These are phyloP conservation scores for Limnephilus marmoratus DNA, from an alignment of 2,888 invertebrate species.

Conservation along the genomic window DNA sequence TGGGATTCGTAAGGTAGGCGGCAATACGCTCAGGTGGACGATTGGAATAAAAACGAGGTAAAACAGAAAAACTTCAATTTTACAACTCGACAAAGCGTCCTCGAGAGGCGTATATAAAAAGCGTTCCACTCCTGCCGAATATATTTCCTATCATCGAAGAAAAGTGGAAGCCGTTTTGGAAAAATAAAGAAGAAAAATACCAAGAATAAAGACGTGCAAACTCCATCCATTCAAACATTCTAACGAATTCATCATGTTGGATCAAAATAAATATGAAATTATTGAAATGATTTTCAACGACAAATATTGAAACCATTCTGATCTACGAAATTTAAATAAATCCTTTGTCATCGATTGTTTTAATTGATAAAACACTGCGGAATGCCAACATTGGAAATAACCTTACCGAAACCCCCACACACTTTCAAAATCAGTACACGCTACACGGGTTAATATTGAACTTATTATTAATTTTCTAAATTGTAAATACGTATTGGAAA, in stretches of 20 bases:
- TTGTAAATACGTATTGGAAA: too few species aligned
- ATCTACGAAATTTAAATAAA: too few species aligned
- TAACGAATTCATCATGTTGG: not conserved
- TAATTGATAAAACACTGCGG: too few species aligned
- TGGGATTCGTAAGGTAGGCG: not conserved
- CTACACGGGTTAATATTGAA: too few species aligned
- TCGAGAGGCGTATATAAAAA: constrained; percentile 43
- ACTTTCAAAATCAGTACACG: too few species aligned
- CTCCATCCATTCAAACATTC: not conserved
- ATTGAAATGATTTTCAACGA: too few species aligned
- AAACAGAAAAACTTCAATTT: constrained; percentile 40
- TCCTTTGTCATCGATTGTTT: too few species aligned
- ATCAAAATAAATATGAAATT: not conserved
- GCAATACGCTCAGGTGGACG: not conserved
- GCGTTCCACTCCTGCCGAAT: constrained; percentile 22
- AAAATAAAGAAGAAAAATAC: not conserved
- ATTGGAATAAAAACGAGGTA: constrained; percentile 30
- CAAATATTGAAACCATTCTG: too few species aligned
- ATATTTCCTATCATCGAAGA: constrained; percentile 9
- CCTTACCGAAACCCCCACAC: too few species aligned
- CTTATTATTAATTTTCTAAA: too few species aligned
- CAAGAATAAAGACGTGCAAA: not conserved
- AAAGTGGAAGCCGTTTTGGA: not conserved
- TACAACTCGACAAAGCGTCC: constrained; percentile 17
- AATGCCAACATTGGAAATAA: too few species aligned